Evolutionary conservation across 2,113 vertebrate genomes (phyloP).

Genomic region (Gasterosteus nipponicus): DNA sequence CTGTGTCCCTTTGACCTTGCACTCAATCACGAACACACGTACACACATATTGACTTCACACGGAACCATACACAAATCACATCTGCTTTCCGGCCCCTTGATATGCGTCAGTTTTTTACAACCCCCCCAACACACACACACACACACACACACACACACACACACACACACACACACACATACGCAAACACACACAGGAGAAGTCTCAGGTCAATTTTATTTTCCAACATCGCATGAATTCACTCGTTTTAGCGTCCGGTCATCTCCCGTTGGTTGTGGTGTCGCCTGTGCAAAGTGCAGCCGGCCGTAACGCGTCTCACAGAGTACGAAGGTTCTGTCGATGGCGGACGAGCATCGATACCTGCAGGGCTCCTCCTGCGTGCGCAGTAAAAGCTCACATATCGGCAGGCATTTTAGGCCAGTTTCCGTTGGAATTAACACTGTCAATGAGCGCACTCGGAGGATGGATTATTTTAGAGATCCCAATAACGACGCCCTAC

Average conservation of each 20-base stretch:
- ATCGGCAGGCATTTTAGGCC: constrained; percentile 71
- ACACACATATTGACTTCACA: constrained; percentile 64
- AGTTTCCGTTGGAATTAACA: constrained; percentile 73
- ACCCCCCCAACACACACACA: not conserved
- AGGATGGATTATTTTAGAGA: constrained; percentile 63
- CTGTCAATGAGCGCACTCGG: constrained; percentile 65
- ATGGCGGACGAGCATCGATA: constrained; percentile 61
- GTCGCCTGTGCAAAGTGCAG: constrained; percentile 13
- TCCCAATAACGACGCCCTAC: constrained; percentile 5
- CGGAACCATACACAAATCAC: constrained; percentile 54
- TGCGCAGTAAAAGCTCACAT: constrained; percentile 61
- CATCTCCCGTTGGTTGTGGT: constrained; percentile 6
- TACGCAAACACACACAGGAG: not conserved
- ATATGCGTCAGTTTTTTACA: not conserved
- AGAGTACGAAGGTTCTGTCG: constrained; percentile 55
- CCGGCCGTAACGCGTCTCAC: constrained; percentile 24
- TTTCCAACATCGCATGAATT: not conserved
- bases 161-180: not conserved
- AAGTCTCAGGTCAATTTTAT: constrained; percentile 10
- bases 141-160: not conserved
- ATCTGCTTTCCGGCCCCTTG: constrained; percentile 25
- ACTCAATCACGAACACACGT: constrained; percentile 71
- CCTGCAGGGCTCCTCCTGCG: constrained; percentile 33
- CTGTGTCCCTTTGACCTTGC: constrained; percentile 80
- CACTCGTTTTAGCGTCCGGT: constrained; percentile 3